Evolutionary conservation across 1,140 invertebrate species (phyloP).

Genomic region (Trichoplusia ni): DNA sequence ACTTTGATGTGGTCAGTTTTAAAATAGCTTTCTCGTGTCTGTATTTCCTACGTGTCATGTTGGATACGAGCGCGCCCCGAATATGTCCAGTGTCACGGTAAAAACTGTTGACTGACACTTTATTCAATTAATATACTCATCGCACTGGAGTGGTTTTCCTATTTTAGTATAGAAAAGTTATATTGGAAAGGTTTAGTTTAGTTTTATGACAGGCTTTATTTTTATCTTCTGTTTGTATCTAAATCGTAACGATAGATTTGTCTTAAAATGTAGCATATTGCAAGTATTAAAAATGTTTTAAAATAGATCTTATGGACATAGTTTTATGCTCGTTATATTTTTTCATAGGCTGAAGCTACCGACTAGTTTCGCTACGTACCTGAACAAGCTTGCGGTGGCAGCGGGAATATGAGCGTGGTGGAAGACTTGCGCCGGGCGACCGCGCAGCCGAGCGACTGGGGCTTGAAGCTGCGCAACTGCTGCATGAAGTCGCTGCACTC

Average conservation of each 20-base stretch:
- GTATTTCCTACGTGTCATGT: not conserved
- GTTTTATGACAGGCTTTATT: not conserved
- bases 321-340: too few relatives aligned
- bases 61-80: not conserved
- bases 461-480: slow-evolving; percentile 96
- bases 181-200: too few relatives aligned
- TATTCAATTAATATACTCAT: not conserved
- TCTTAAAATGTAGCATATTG: too few relatives aligned
- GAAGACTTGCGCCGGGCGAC: slow-evolving; percentile 95
- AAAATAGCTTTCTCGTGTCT: not conserved
- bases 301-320: too few relatives aligned
- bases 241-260: too few relatives aligned
- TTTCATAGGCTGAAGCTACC: not conserved
- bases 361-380: slow-evolving; percentile 80
- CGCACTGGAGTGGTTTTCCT: too few relatives aligned
- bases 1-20: too few relatives aligned
- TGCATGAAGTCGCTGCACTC: slow-evolving; percentile 98
- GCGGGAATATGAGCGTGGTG: slow-evolving; percentile 95
- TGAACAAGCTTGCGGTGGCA: slow-evolving; percentile 96
- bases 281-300: too few relatives aligned
- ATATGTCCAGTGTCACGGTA: not conserved
- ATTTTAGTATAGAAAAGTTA: too few relatives aligned
- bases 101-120: not conserved
- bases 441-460: slow-evolving; percentile 95
- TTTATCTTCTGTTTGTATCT: too few relatives aligned